These are phyloP conservation scores for Aptenodytes forsteri DNA, from an alignment of 2,113 vertebrate species.

Conservation along the genomic window DNA sequence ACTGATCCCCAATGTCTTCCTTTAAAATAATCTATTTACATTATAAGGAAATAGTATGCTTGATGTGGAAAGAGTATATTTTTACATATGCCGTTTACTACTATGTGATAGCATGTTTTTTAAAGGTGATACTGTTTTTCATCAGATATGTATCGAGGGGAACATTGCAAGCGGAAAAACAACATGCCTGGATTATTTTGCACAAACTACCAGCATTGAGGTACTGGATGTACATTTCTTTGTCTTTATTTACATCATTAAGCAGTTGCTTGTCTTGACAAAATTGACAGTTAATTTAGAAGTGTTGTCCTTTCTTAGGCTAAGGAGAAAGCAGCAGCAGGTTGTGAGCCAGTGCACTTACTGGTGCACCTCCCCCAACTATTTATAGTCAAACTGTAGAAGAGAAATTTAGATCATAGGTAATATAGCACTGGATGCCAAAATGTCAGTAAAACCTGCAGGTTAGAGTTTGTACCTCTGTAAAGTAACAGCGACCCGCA, in stretches of 20 bases:
- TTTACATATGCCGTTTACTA: accelerated
- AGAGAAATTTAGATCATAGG: neutral
- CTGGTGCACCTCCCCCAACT: accelerated
- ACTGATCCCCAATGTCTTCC: neutral
- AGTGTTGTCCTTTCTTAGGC: neutral
- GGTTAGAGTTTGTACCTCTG: neutral
- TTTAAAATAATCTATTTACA: neutral
- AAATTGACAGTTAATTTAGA: neutral
- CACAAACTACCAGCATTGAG: conserved; percentile 82
- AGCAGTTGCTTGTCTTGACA: neutral
- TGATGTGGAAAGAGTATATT: neutral
- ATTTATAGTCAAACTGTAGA: neutral
- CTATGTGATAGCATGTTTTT: accelerated
- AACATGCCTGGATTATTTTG: conserved; percentile 92
- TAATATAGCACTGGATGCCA: neutral
- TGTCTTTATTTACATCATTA: neutral
- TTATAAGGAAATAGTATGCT: neutral
- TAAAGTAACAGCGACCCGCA: neutral
- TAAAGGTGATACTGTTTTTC: neutral
- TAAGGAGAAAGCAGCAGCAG: neutral
- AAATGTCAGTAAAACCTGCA: neutral
- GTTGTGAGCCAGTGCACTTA: neutral
- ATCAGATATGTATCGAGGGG: conserved; percentile 90
- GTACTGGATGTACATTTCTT: conserved; percentile 61
- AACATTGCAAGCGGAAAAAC: conserved; percentile 97